Percentiles rank a stretch among this genome's conserved stretches.
phyloP scores from a whole-genome alignment of 2,888 invertebrate genomes.

The Luperina nickerlii region DNA sequence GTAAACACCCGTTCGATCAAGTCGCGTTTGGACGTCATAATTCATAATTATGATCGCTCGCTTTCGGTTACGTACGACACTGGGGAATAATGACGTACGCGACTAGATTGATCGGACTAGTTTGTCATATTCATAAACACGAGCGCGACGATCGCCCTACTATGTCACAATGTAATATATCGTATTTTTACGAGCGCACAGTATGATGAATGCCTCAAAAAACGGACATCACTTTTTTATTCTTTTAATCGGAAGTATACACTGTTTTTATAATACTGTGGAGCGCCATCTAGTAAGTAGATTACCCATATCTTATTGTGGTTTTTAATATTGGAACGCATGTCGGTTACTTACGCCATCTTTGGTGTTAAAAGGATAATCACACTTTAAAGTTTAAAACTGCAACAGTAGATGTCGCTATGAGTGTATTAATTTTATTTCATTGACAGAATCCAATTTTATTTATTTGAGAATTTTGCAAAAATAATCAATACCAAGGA shows the following conservation, averaged over 20 bases:
- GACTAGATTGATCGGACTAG: no score
- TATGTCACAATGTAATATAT: neutral
- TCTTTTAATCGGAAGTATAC: no score
- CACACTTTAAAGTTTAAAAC: neutral
- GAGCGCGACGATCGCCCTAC: no score
- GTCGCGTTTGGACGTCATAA: neutral
- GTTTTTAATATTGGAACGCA: neutral
- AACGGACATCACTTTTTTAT: no score
- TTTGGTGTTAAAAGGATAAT: neutral
- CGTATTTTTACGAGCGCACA: neutral
- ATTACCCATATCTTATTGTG: neutral
- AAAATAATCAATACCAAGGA: neutral
- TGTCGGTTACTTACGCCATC: slow-evolving; percentile 32
- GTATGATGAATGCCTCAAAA: no score
- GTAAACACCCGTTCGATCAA: no score
- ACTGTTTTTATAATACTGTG: no score
- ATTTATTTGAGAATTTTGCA: no score
- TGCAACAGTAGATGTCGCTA: slow-evolving; percentile 34
- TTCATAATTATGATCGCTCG: neutral
- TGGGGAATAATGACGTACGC: no score
- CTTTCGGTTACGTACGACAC: neutral
- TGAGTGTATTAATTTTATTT: neutral
- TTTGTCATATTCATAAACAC: no score
- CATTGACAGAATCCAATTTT: neutral
- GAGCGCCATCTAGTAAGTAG: slow-evolving; percentile 27